phyloP scores from a whole-genome alignment of 1,140 invertebrate genomes.

The Propsilocerus akamusi region DNA sequence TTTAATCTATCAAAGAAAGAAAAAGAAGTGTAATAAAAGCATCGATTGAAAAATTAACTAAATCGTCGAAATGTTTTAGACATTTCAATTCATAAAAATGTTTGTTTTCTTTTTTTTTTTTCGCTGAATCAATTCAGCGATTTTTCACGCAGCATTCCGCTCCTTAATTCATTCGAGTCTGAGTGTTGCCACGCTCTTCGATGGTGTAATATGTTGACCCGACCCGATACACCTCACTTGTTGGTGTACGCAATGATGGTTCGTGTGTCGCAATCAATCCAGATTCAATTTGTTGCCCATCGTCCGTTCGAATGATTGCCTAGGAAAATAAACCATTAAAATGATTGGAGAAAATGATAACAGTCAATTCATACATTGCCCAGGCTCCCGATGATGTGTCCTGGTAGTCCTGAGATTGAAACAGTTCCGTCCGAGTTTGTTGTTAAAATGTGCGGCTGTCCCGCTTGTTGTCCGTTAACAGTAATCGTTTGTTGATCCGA shows the following conservation, averaged over 20 bases:
- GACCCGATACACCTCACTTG: not conserved
- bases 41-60: too few species aligned
- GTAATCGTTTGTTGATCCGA: slow-evolving; percentile 1
- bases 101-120: too few species aligned
- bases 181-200: not conserved
- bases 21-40: too few species aligned
- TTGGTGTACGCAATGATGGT: not conserved
- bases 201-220: not conserved
- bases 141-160: too few species aligned
- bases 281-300: slow-evolving; percentile 2
- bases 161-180: slow-evolving; percentile 1
- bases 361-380: not conserved
- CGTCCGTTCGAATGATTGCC: not conserved
- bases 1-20: too few species aligned
- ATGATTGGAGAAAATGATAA: too few species aligned
- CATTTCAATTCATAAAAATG: too few species aligned
- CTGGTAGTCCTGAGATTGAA: not conserved
- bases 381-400: not conserved
- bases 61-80: too few species aligned
- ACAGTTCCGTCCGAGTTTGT: not conserved
- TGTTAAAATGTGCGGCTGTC: not conserved
- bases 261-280: not conserved
- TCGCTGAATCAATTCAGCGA: too few species aligned
- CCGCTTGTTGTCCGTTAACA: not conserved
- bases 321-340: too few species aligned